These are phyloP conservation scores for Dynastes tityus DNA, from an alignment of 2,888 invertebrate species.

Conservation along the genomic window DNA sequence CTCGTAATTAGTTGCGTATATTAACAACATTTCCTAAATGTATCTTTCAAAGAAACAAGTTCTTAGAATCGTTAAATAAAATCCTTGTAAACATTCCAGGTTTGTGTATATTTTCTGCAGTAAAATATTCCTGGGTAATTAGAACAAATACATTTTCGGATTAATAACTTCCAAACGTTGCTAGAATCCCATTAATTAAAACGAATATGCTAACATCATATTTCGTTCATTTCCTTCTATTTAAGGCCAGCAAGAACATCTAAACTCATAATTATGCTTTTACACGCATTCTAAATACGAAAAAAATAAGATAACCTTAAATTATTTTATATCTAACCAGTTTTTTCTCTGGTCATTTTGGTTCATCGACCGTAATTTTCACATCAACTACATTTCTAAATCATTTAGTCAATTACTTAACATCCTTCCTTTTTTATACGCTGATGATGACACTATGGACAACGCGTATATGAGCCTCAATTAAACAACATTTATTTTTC, in stretches of 20 bases:
- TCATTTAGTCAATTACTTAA: conserved; percentile 45
- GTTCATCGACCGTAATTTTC: conserved; percentile 46
- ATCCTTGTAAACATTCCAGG: not conserved
- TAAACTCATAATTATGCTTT: conserved; percentile 24
- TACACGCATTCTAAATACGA: not conserved
- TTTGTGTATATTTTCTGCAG: not conserved
- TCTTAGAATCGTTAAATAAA: no score
- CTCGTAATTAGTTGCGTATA: no score
- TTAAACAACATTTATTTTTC: conserved; percentile 31
- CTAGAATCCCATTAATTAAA: conserved; percentile 25
- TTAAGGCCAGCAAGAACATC: conserved; percentile 18
- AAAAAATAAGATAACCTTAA: conserved; percentile 36
- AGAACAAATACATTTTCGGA: conserved; percentile 4
- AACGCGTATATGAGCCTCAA: conserved; percentile 11
- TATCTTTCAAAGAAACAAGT: no score
- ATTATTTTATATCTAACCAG: conserved; percentile 35
- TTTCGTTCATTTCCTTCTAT: conserved; percentile 28
- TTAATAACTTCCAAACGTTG: conserved; percentile 17
- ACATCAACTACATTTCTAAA: conserved; percentile 33
- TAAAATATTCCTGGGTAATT: conserved; percentile 12
- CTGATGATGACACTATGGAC: conserved; percentile 10
- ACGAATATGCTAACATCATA: not conserved
- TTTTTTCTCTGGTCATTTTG: conserved; percentile 33
- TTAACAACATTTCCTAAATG: no score
- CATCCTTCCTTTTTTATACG: conserved; percentile 43